Conservation (phyloP, 1,140 invertebrate species). For the Gonatopus flavifemur region DNA sequence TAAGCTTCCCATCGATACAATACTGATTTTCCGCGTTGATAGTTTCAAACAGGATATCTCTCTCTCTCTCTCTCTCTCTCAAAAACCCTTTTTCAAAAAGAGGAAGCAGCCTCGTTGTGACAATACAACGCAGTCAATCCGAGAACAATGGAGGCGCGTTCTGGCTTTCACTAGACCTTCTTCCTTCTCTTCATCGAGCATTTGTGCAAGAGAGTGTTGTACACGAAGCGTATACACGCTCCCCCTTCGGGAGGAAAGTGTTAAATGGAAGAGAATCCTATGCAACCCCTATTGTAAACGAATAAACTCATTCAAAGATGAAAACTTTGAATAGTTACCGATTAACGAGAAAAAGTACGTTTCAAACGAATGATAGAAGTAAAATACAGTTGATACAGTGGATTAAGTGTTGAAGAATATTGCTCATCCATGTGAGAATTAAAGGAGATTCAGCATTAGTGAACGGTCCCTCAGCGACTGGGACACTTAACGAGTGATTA, state of each 20-base stretch:
- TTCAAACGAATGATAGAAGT: too few relatives aligned
- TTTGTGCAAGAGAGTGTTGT: too few relatives aligned
- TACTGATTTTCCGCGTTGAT: constrained; percentile 50
- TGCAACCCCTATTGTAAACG: constrained; percentile 50
- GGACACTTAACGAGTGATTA: constrained; percentile 37
- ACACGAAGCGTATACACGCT: too few relatives aligned
- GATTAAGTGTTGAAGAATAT: too few relatives aligned
- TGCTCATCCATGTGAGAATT: too few relatives aligned
- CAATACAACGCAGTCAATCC: constrained; percentile 47
- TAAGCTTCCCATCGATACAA: constrained; percentile 32
- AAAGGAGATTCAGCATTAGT: too few relatives aligned
- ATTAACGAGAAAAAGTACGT: too few relatives aligned
- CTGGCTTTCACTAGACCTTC: background rate
- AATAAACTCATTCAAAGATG: constrained; percentile 44
- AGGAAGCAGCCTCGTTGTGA: too few relatives aligned
- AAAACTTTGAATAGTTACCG: too few relatives aligned
- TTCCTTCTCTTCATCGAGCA: constrained; percentile 15
- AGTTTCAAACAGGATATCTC: constrained; percentile 39
- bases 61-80: constrained; percentile 30
- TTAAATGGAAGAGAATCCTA: constrained; percentile 30
- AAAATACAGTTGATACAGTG: too few relatives aligned
- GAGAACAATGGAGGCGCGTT: constrained; percentile 41
- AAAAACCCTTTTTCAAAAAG: too few relatives aligned
- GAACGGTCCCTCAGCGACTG: constrained; percentile 26
- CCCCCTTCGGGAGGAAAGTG: background rate